phyloP scores from a whole-genome alignment of 2,888 invertebrate genomes.

The Parnassius orleans region DNA sequence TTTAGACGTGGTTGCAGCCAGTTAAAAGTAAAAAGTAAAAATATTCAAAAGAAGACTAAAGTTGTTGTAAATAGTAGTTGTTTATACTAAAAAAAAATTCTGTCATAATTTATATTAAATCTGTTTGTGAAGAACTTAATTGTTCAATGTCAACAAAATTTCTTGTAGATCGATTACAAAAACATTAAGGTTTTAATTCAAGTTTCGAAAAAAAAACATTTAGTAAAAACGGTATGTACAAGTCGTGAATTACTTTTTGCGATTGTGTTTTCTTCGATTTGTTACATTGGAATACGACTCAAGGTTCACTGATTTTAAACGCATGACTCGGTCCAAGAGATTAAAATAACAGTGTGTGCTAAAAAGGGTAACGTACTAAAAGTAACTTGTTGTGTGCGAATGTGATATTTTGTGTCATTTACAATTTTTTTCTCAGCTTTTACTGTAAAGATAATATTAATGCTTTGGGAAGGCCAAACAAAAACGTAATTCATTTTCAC shows the following conservation, averaged over 20 bases:
- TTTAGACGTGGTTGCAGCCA: too few relatives aligned
- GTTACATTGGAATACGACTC: constrained; percentile 51
- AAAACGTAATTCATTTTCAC: constrained; percentile 56
- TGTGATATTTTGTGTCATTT: constrained; percentile 39
- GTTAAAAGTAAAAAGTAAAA: too few relatives aligned
- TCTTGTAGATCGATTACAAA: constrained; percentile 32
- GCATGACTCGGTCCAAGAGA: constrained; percentile 55
- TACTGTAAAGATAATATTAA: constrained; percentile 19
- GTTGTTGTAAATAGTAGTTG: too few relatives aligned
- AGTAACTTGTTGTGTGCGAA: constrained; percentile 48
- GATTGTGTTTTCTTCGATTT: constrained; percentile 50
- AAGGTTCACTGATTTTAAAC: constrained; percentile 56
- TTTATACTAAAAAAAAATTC: too few relatives aligned
- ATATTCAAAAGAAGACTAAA: too few relatives aligned
- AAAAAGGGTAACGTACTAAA: constrained; percentile 31
- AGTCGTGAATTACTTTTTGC: constrained; percentile 36
- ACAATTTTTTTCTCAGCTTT: constrained; percentile 22
- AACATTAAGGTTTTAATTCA: constrained; percentile 34
- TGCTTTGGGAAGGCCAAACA: constrained; percentile 26
- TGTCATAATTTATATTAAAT: too few relatives aligned
- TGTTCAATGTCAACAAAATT: constrained; percentile 15
- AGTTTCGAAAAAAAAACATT: constrained; percentile 31
- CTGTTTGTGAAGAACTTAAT: too few relatives aligned
- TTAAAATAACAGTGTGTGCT: constrained; percentile 34
- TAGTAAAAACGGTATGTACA: constrained; percentile 19